phyloP scores from a whole-genome alignment of 2,888 invertebrate genomes.

The Camponotus fellah region DNA sequence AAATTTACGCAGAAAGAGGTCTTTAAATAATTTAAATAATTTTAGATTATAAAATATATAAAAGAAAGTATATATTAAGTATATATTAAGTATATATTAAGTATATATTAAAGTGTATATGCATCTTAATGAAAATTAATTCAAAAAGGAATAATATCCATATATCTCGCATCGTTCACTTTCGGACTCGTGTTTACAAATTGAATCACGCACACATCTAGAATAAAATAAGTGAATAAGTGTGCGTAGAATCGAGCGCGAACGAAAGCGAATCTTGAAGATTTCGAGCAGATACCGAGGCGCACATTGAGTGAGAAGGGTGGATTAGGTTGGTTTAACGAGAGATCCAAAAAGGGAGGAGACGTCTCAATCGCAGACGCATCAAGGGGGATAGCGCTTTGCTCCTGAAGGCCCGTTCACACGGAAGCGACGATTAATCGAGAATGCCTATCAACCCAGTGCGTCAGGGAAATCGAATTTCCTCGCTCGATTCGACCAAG shows the following conservation, averaged over 20 bases:
- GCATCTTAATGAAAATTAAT: background rate
- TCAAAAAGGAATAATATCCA: background rate
- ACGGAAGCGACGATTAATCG: conserved; percentile 74
- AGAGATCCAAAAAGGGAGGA: conserved; percentile 61
- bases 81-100: no score
- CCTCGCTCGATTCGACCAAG: conserved; percentile 34
- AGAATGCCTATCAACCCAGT: conserved; percentile 51
- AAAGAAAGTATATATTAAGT: no score
- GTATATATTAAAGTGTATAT: background rate
- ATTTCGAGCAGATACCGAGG: conserved; percentile 24
- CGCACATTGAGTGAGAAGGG: conserved; percentile 51
- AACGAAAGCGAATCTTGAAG: conserved; percentile 36
- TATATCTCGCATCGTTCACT: background rate
- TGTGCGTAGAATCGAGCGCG: conserved; percentile 57
- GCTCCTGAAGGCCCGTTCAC: conserved; percentile 64
- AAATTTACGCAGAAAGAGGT: background rate
- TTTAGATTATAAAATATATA: background rate
- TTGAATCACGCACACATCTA: background rate
- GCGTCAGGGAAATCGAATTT: conserved; percentile 44
- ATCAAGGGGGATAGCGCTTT: conserved; percentile 71
- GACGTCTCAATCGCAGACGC: conserved; percentile 77
- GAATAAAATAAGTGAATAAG: conserved; percentile 31
- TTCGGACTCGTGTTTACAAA: background rate
- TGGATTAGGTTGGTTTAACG: conserved; percentile 74
- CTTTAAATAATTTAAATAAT: background rate